Conservation (phyloP, 2,888 invertebrate species). For the Diplolepis rosae region DNA sequence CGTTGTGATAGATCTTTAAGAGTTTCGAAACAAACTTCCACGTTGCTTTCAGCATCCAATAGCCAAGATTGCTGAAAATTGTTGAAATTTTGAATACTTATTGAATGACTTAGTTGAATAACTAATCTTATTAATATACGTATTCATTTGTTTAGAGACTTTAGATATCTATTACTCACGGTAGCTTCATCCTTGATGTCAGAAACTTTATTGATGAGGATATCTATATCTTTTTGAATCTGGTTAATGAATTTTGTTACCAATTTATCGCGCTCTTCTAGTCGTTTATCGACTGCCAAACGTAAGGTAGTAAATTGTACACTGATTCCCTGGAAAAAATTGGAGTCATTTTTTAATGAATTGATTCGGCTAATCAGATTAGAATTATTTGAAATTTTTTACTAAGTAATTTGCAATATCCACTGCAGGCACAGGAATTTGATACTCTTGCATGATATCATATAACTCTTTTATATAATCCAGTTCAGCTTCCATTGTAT, state of each 20-base stretch:
- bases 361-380: not conserved
- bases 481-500: constrained; percentile 81
- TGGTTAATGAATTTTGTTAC: constrained; percentile 83
- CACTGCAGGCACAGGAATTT: constrained; percentile 83
- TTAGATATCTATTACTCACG: constrained; percentile 75
- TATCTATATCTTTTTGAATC: constrained; percentile 86
- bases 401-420: constrained; percentile 79
- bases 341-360: not conserved
- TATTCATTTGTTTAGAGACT: not conserved
- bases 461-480: constrained; percentile 90
- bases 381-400: constrained; percentile 35
- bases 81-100: not conserved
- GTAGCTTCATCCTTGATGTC: constrained; percentile 83
- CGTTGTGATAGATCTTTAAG: constrained; percentile 80
- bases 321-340: constrained; percentile 75
- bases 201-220: constrained; percentile 83
- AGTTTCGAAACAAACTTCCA: constrained; percentile 79
- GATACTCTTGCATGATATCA: constrained; percentile 87
- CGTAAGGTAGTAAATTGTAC: constrained; percentile 79
- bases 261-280: constrained; percentile 82
- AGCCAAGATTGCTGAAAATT: constrained; percentile 82
- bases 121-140: not conserved
- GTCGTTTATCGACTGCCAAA: constrained; percentile 81
- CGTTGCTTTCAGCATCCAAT: constrained; percentile 83
- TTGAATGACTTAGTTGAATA: not conserved